These are phyloP conservation scores for Podabrus alpinus DNA, from an alignment of 2,888 invertebrate genomes.

Conservation along the genomic window DNA sequence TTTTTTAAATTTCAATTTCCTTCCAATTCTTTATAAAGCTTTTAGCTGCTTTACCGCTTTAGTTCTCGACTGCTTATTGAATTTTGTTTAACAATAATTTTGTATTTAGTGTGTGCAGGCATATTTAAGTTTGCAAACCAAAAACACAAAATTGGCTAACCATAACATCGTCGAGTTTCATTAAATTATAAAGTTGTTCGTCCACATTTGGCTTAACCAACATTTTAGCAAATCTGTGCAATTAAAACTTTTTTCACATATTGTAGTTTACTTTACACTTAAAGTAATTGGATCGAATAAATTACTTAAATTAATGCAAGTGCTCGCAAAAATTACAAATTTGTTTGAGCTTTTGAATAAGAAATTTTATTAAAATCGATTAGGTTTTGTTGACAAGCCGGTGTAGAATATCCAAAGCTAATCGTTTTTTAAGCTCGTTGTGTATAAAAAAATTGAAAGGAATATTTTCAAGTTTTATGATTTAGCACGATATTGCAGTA, in stretches of 20 bases:
- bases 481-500: neutral
- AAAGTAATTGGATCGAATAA: neutral
- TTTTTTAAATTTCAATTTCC: no score
- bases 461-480: neutral
- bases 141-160: constrained; percentile 8
- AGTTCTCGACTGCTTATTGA: neutral
- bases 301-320: neutral
- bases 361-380: neutral
- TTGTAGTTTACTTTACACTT: neutral
- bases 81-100: neutral
- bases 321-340: neutral
- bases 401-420: neutral
- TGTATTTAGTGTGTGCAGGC: neutral
- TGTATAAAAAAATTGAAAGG: neutral
- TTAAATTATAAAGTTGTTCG: constrained; percentile 16
- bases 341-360: neutral
- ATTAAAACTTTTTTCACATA: neutral
- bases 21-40: no score
- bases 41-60: no score
- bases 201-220: neutral
- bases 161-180: constrained; percentile 21
- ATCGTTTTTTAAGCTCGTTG: neutral
- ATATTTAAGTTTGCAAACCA: neutral
- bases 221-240: constrained; percentile 1
- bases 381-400: neutral